Conservation (phyloP, 2,888 invertebrate species). For the Dynastes hyllus region DNA sequence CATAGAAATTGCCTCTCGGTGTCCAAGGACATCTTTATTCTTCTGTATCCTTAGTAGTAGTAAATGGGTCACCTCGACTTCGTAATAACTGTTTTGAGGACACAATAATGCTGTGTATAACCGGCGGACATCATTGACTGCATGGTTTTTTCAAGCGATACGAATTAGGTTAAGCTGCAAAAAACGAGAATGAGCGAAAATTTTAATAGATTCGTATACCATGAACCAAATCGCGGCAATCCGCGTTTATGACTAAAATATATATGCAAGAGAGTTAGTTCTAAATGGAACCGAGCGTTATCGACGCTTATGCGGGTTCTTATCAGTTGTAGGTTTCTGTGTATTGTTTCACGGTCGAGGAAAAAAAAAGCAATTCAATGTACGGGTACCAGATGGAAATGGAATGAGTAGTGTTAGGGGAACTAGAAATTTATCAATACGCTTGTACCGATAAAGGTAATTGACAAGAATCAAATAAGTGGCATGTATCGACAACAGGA, state of each 20-base stretch:
- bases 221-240: not conserved
- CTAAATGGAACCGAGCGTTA: not conserved
- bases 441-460: constrained; percentile 5
- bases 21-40: constrained; percentile 71
- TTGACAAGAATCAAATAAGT: not conserved
- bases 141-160: not conserved
- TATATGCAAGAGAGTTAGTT: not conserved
- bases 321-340: constrained; percentile 29
- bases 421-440: not conserved
- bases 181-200: constrained; percentile 7
- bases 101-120: constrained; percentile 12
- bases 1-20: constrained; percentile 87
- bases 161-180: constrained; percentile 14
- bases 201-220: not conserved
- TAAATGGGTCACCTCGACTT: constrained; percentile 64
- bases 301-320: constrained; percentile 44
- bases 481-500: too few species aligned
- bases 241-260: not conserved
- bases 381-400: not conserved
- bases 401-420: not conserved
- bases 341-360: not conserved
- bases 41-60: not conserved
- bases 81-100: constrained; percentile 47
- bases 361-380: not conserved
- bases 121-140: not conserved